These are phyloP conservation scores for Tuta absoluta DNA, from an alignment of 2,888 invertebrate species.

Conservation along the genomic window DNA sequence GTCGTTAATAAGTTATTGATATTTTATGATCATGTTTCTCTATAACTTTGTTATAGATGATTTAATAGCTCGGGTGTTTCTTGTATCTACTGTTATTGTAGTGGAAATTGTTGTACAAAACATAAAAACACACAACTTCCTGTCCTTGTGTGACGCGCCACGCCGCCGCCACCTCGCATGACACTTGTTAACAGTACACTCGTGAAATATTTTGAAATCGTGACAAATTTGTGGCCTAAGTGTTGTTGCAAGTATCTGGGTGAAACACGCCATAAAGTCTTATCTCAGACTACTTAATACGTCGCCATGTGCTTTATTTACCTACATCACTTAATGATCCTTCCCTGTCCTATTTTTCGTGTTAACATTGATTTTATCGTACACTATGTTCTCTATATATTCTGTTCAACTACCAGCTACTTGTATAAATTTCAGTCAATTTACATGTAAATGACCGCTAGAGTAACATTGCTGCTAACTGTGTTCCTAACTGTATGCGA, in stretches of 20 bases:
- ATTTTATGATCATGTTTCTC: slow-evolving; percentile 17
- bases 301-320: slow-evolving; percentile 23
- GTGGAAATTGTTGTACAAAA: slow-evolving; percentile 8
- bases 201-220: slow-evolving; percentile 24
- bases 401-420: background rate
- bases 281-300: slow-evolving; percentile 52
- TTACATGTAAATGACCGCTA: slow-evolving; percentile 7
- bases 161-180: background rate
- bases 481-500: slow-evolving; percentile 1
- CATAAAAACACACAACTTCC: slow-evolving; percentile 11
- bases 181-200: slow-evolving; percentile 9
- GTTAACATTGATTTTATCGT: slow-evolving; percentile 13
- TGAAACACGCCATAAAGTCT: slow-evolving; percentile 61
- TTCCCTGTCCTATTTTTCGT: slow-evolving; percentile 29
- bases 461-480: slow-evolving; percentile 5
- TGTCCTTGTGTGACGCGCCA: background rate
- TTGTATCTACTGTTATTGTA: slow-evolving; percentile 11
- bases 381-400: background rate
- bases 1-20: slow-evolving; percentile 23
- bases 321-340: slow-evolving; percentile 31
- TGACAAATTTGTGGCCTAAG: slow-evolving; percentile 26
- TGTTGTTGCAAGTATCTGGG: slow-evolving; percentile 52
- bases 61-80: slow-evolving; percentile 11
- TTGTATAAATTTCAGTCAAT: background rate
- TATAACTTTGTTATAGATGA: slow-evolving; percentile 7